Evolutionary conservation across 2,113 vertebrate genomes (phyloP), one percentile per base, ranked within the genome.

Genomic region (Lucifuga dentata): DNA sequence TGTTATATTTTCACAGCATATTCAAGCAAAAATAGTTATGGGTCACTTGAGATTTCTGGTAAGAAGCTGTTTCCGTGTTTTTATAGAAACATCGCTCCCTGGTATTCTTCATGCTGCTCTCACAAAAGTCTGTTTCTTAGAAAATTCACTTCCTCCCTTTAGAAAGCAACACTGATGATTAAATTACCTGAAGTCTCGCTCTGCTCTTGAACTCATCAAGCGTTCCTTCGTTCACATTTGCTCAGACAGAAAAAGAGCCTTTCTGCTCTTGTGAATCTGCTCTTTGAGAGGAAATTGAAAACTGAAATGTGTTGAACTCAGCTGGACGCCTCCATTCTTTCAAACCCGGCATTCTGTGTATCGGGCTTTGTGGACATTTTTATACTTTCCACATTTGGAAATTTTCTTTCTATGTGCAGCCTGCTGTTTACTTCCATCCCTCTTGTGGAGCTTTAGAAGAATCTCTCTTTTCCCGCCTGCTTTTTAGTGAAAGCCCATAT

Each of bases 221-320:
- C 23, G 64, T 76, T 83, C 67, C 80, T 83, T 83, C 79, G 65
- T 59, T 76, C 45, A 33, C n/a, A 33, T 15, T 61, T 56, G 76
- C 62, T 66, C 38, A 40, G 33, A 67, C 13, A 35, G 55, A 59
- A 68, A 70, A 51, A 35, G 36, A 61, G 45, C 36, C n/a, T 57
- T 36, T 2, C n/a, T 1, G 48, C 55, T 24, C 59, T 46, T 0
- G 29, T 55, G 21, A 72, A 57, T 76, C 62, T 39, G 6, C 56
- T 77, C 80, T 78, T 32, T 80, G 55, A 39, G 53, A 66, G 56
- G 50, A 73, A 69, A 70, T 63, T 74, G 46, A 72, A 80, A 72
- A 35, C 40, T 65, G 5, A 55, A 17, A 70, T 43, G 66, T 2
- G 2, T 20, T 48, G 57, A 72, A 8, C 57, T 65, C 17, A 9